phyloP scores from a whole-genome alignment of 2,797 vertebrate genomes.

The Bryconaethiops microstoma region DNA sequence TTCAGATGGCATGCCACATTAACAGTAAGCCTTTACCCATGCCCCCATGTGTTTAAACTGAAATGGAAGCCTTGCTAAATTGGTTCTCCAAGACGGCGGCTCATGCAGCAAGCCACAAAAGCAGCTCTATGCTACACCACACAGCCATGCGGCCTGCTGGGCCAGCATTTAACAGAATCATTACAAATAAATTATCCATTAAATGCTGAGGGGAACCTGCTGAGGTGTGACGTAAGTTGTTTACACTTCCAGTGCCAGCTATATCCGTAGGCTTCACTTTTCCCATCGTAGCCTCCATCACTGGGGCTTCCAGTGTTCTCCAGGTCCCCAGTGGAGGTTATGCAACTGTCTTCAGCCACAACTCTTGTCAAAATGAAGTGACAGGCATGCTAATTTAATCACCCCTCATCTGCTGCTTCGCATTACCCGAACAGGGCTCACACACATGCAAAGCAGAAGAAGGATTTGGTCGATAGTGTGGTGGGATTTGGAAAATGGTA shows the following conservation, averaged over 20 bases:
- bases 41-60: constrained; percentile 51
- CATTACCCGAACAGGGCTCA: constrained; percentile 28
- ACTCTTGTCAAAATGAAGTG: constrained; percentile 46
- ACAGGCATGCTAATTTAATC: constrained; percentile 50
- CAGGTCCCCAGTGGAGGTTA: constrained; percentile 32
- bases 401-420: constrained; percentile 29
- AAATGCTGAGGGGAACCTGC: constrained; percentile 56
- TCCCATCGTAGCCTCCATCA: constrained; percentile 39
- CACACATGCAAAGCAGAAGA: constrained; percentile 8
- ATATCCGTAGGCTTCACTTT: constrained; percentile 39
- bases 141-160: constrained; percentile 43
- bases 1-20: constrained; percentile 54
- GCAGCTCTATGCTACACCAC: constrained; percentile 50
- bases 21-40: constrained; percentile 50
- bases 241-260: constrained; percentile 47
- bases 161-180: constrained; percentile 62
- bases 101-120: constrained; percentile 56
- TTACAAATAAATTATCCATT: constrained; percentile 63
- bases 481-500: constrained; percentile 47
- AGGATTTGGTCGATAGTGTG: constrained; percentile 7
- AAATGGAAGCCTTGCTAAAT: constrained; percentile 48
- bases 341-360: constrained; percentile 40
- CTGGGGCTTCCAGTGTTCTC: constrained; percentile 25
- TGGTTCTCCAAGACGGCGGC: constrained; percentile 49
- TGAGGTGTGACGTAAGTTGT: constrained; percentile 57